These are phyloP conservation scores for Pseudoips prasinana DNA, from an alignment of 2,888 invertebrate species.

Conservation along the genomic window DNA sequence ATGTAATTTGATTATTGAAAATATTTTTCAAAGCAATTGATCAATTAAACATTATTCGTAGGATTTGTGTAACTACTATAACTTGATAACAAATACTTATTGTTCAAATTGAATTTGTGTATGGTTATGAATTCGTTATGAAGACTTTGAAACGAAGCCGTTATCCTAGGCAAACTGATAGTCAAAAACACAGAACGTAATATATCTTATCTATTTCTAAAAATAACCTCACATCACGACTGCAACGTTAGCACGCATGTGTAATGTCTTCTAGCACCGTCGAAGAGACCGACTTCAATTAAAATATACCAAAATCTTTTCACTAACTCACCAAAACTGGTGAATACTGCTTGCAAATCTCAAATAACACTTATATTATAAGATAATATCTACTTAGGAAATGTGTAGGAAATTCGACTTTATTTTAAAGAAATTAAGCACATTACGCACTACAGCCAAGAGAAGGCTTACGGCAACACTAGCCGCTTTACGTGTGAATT, in stretches of 20 bases:
- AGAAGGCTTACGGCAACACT: slow-evolving; percentile 67
- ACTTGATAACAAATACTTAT: no score
- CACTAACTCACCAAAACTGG: slow-evolving; percentile 71
- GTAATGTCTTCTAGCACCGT: slow-evolving; percentile 66
- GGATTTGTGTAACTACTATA: no score
- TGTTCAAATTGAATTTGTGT: no score
- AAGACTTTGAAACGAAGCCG: no score
- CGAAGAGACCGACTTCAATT: slow-evolving; percentile 35
- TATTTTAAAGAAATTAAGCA: slow-evolving; percentile 48
- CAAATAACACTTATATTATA: slow-evolving; percentile 51
- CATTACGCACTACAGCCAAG: slow-evolving; percentile 62
- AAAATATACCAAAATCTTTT: slow-evolving; percentile 35
- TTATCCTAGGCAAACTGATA: slow-evolving; percentile 2
- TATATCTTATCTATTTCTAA: slow-evolving; percentile 39
- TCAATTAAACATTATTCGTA: no score
- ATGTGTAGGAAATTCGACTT: slow-evolving; percentile 29
- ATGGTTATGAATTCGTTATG: no score
- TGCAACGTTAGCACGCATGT: slow-evolving; percentile 78
- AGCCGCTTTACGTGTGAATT: slow-evolving; percentile 74
- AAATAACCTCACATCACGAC: slow-evolving; percentile 67
- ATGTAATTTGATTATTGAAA: no score
- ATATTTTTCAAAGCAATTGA: no score
- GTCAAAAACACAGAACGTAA: slow-evolving; percentile 56
- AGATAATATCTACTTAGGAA: slow-evolving; percentile 8
- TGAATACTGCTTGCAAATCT: slow-evolving; percentile 70